phyloP scores from a whole-genome alignment of 2,113 vertebrate species.

The Chaetodon trifascialis region DNA sequence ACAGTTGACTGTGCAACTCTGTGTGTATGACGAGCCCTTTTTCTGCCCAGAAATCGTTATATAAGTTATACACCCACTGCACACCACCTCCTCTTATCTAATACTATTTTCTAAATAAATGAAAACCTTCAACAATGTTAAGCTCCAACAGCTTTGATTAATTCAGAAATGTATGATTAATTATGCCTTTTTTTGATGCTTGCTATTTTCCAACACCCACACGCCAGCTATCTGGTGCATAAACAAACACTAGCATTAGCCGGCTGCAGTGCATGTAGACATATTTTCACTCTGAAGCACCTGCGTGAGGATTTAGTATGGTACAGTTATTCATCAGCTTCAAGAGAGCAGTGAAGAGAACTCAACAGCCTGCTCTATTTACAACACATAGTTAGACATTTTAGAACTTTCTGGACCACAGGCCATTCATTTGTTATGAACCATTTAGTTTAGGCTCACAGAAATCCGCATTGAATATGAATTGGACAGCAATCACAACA shows the following conservation, averaged over 20 bases:
- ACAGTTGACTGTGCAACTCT: neutral
- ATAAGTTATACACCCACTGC: neutral
- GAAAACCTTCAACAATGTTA: neutral
- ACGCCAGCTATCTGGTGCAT: neutral
- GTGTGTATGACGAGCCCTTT: neutral
- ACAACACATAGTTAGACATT: constrained; percentile 3
- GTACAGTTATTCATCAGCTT: constrained; percentile 15
- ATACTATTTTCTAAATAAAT: constrained; percentile 17
- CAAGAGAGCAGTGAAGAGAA: neutral
- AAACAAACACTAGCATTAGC: neutral
- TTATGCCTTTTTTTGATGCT: constrained; percentile 23
- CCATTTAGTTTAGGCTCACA: constrained; percentile 17
- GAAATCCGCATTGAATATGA: neutral
- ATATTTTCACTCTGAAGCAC: constrained; percentile 3
- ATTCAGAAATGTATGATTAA: constrained; percentile 16
- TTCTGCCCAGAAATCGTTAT: neutral
- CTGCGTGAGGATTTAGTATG: constrained; percentile 26
- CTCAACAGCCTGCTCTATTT: constrained; percentile 11
- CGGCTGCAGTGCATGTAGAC: neutral
- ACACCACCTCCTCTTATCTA: neutral
- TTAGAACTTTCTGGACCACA: neutral
- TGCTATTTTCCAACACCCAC: constrained; percentile 32
- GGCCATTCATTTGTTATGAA: neutral
- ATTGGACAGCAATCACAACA: neutral
- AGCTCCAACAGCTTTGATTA: constrained; percentile 15